phyloP scores from a whole-genome alignment of 2,113 vertebrate species.

The Petroica traversi region DNA sequence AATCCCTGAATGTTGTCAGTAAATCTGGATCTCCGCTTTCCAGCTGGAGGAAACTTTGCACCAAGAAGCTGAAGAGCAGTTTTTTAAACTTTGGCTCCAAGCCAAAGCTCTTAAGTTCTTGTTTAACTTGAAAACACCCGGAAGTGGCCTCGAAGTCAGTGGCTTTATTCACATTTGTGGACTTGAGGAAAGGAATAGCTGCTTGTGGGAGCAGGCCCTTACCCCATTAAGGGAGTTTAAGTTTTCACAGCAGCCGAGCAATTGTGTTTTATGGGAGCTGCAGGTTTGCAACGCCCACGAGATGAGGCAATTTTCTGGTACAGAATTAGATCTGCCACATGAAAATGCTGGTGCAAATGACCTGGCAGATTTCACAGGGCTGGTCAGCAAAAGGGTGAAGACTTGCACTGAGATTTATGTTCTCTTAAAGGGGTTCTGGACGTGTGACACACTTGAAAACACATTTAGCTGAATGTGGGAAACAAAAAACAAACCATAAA shows the following conservation, averaged over 20 bases:
- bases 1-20: neutral
- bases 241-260: conserved; percentile 1
- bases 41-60: neutral
- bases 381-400: neutral
- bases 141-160: neutral
- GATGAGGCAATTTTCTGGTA: conserved; percentile 13
- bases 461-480: neutral
- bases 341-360: conserved; percentile 31
- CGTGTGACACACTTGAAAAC: neutral
- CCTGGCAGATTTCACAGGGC: conserved; percentile 23
- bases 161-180: neutral
- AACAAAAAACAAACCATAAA: neutral
- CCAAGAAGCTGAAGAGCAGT: neutral
- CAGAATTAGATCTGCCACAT: neutral
- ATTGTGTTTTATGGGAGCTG: neutral
- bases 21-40: neutral
- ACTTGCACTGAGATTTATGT: conserved; percentile 8
- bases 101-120: neutral
- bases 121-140: neutral
- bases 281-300: neutral
- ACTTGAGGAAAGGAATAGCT: neutral
- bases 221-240: neutral
- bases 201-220: neutral
- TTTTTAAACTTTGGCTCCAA: neutral
- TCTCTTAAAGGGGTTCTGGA: neutral